These are phyloP conservation scores for Micromys minutus DNA, from an alignment of 2,113 vertebrate genomes.

Conservation along the genomic window DNA sequence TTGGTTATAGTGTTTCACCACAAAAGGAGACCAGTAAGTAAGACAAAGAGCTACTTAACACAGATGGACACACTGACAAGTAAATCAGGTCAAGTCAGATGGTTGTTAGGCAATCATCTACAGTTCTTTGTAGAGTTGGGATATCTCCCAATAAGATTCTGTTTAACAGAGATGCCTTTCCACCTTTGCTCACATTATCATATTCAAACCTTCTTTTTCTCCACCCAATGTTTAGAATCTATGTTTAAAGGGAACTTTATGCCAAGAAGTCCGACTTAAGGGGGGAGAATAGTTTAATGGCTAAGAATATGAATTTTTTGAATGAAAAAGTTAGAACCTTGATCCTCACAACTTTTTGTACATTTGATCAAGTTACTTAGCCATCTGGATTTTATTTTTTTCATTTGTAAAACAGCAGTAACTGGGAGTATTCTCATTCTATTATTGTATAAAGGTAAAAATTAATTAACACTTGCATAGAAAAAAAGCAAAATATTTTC, in stretches of 20 bases:
- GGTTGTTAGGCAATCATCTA: neutral
- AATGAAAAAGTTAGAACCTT: neutral
- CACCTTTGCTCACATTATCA: neutral
- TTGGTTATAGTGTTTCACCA: neutral
- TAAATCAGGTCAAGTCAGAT: neutral
- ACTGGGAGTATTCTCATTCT: neutral
- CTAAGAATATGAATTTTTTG: neutral
- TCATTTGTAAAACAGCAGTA: neutral
- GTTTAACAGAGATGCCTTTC: neutral
- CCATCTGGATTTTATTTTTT: neutral
- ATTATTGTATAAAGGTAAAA: neutral
- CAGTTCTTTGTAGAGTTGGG: neutral
- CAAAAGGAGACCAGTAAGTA: neutral
- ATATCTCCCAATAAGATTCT: neutral
- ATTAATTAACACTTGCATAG: neutral
- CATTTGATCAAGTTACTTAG: neutral
- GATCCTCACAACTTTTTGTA: neutral
- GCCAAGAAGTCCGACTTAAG: neutral
- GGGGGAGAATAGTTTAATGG: neutral
- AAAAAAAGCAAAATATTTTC: neutral
- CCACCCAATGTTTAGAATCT: neutral
- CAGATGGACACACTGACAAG: neutral
- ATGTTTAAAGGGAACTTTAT: neutral
- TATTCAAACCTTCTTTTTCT: neutral
- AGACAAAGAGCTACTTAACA: neutral